A percentile compares a stretch with the other conserved stretches of the same genome.
Conservation (phyloP, 1,140 invertebrate species). For the Sarcophaga bullata region DNA sequence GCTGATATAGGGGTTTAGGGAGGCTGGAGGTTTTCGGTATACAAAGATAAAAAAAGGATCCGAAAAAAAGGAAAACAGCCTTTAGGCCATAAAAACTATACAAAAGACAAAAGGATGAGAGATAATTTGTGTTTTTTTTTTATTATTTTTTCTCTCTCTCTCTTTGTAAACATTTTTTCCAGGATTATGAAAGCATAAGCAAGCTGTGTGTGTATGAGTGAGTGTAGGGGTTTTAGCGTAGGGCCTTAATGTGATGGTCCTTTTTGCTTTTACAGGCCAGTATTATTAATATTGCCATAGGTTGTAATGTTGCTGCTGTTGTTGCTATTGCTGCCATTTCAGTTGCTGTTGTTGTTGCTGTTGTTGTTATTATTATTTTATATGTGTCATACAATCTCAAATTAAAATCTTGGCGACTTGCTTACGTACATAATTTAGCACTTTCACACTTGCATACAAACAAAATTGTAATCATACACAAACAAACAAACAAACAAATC, state of each 20-base stretch:
- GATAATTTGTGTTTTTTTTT: not conserved
- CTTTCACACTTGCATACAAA: conserved; percentile 23
- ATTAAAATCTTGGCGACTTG: conserved; percentile 39
- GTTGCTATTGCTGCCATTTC: not conserved
- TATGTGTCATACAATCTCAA: conserved; percentile 31
- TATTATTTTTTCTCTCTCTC: not conserved
- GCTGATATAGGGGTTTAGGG: not conserved
- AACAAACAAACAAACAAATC: not conserved
- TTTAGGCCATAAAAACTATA: not conserved
- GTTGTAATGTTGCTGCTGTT: not conserved
- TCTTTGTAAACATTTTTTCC: no score
- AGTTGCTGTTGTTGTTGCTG: not conserved
- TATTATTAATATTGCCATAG: not conserved
- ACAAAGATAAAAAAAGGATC: conserved; percentile 2
- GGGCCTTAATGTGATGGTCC: conserved; percentile 12
- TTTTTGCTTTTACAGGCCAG: conserved; percentile 10
- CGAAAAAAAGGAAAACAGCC: not conserved
- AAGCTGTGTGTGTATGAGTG: not conserved
- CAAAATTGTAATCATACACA: not conserved
- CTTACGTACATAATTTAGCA: conserved; percentile 40
- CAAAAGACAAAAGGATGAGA: not conserved
- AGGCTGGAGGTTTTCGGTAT: not conserved
- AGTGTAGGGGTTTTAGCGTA: not conserved
- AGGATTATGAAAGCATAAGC: no score
- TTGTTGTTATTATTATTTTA: conserved; percentile 15